phyloP scores from a whole-genome alignment of 2,888 invertebrate genomes.

The Automeris io region DNA sequence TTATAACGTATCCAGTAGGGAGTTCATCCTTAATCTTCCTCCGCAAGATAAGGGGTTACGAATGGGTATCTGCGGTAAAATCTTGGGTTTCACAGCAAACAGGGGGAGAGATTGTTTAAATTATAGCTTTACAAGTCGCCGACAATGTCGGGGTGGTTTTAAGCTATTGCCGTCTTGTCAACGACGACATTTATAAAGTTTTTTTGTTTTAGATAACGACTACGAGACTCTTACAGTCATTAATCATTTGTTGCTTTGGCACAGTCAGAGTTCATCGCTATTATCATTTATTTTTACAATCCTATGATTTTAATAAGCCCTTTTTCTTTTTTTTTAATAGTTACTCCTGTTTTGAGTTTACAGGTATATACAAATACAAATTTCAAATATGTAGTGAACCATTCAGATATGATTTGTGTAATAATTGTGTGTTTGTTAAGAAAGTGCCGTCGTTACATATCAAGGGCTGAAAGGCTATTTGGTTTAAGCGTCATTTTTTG shows the following conservation, averaged over 20 bases:
- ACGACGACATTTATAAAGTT: slow-evolving; percentile 49
- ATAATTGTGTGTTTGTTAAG: too few species aligned
- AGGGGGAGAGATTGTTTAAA: slow-evolving; percentile 59
- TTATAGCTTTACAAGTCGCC: slow-evolving; percentile 44
- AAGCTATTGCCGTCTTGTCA: slow-evolving; percentile 42
- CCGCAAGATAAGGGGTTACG: slow-evolving; percentile 46
- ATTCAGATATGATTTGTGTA: too few species aligned
- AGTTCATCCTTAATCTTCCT: slow-evolving; percentile 14
- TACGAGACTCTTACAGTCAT: slow-evolving; percentile 37
- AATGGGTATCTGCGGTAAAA: slow-evolving; percentile 44
- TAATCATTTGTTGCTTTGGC: slow-evolving; percentile 17
- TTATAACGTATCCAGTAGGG: slow-evolving; percentile 12
- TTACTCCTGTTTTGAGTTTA: too few species aligned
- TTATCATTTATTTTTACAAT: too few species aligned
- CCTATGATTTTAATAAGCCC: too few species aligned
- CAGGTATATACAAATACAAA: too few species aligned
- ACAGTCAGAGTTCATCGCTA: too few species aligned
- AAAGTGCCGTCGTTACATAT: too few species aligned
- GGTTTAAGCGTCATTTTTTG: too few species aligned
- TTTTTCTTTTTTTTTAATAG: too few species aligned
- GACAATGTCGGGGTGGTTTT: slow-evolving; percentile 34
- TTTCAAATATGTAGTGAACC: too few species aligned
- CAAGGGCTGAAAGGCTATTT: too few species aligned
- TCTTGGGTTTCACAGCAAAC: slow-evolving; percentile 56
- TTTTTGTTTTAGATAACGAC: slow-evolving; percentile 27